phyloP scores from a whole-genome alignment of 2,797 vertebrate genomes.

The Darevskia mixta region DNA sequence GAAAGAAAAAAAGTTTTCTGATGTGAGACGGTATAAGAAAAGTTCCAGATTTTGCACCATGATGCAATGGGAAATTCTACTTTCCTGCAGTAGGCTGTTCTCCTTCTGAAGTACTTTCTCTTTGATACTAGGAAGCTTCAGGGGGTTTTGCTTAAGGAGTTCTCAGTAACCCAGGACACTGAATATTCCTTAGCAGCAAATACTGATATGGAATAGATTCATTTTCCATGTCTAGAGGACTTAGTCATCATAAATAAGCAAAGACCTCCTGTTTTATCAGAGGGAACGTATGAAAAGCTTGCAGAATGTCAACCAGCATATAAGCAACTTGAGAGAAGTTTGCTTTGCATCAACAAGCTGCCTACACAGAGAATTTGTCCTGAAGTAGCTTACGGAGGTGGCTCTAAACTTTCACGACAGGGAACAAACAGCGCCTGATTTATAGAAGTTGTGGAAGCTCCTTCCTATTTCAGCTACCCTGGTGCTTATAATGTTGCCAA shows the following conservation, averaged over 20 bases:
- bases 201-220: slow-evolving; percentile 18
- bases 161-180: neutral
- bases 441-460: neutral
- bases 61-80: neutral
- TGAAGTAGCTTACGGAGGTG: slow-evolving; percentile 21
- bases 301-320: neutral
- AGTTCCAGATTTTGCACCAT: neutral
- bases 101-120: slow-evolving; percentile 8
- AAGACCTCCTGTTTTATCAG: slow-evolving; percentile 1
- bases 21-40: neutral
- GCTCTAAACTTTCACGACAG: slow-evolving; percentile 13
- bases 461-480: neutral
- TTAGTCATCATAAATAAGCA: slow-evolving; percentile 46
- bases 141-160: neutral
- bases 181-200: neutral
- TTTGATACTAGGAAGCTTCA: slow-evolving; percentile 28
- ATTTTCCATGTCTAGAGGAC: slow-evolving; percentile 21
- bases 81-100: neutral
- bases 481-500: neutral
- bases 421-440: slow-evolving; percentile 2
- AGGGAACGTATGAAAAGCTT: neutral
- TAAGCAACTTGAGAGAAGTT: slow-evolving; percentile 9
- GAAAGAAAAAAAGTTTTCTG: neutral
- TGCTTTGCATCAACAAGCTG: slow-evolving; percentile 47
- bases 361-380: slow-evolving; percentile 35